phyloP scores from a whole-genome alignment of 2,113 vertebrate genomes.

The Lathamus discolor region DNA sequence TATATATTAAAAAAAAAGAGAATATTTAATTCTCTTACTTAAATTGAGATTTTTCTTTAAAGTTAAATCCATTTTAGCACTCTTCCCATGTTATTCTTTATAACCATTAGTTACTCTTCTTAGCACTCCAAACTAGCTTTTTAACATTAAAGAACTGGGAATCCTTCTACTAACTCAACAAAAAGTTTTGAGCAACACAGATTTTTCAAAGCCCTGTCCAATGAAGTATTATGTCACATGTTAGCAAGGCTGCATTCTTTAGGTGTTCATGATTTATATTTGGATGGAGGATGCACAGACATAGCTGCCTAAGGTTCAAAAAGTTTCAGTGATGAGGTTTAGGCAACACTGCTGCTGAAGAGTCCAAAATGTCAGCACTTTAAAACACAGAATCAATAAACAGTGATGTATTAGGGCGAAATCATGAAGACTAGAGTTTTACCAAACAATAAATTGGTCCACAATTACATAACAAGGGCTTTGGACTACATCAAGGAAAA shows the following conservation, averaged over 20 bases:
- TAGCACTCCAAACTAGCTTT: not conserved
- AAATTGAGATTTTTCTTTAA: not conserved
- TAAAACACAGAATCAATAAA: not conserved
- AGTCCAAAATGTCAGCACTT: not conserved
- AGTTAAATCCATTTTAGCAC: not conserved
- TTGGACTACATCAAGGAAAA: not conserved
- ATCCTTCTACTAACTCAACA: not conserved
- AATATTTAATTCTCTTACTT: not conserved
- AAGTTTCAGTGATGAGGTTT: not conserved
- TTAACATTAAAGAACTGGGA: not conserved
- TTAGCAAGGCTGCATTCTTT: not conserved
- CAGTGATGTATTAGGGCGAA: not conserved
- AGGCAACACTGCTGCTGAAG: not conserved
- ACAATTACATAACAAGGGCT: not conserved
- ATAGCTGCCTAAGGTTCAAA: not conserved
- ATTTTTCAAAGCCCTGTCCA: not conserved
- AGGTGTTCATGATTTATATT: not conserved
- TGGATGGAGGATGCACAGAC: not conserved
- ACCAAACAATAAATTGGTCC: not conserved
- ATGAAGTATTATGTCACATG: rapidly evolving
- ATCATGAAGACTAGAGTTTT: not conserved
- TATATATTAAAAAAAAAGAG: not conserved
- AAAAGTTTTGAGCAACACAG: not conserved
- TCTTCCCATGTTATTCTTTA: not conserved
- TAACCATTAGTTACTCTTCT: not conserved